These are phyloP conservation scores for Rhynchonema sp. DNA, from an alignment of 2,888 invertebrate species.

Conservation along the genomic window DNA sequence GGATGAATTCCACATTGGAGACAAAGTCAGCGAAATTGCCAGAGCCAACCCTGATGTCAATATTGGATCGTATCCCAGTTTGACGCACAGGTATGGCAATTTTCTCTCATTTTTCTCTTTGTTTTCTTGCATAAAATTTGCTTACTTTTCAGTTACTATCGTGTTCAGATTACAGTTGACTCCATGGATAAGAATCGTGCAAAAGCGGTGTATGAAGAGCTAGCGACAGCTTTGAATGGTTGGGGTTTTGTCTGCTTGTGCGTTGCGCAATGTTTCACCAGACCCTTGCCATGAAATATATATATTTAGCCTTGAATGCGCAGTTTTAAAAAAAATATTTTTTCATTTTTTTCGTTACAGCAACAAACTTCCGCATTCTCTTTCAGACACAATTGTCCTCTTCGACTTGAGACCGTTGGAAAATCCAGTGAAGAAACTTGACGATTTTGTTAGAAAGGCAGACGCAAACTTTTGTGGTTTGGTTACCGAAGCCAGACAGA, in stretches of 20 bases:
- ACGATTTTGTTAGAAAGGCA: slow-evolving; percentile 11
- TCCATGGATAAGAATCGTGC: slow-evolving; percentile 24
- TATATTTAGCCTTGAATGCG: too few relatives aligned
- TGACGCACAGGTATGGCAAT: slow-evolving; percentile 30
- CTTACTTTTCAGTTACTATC: slow-evolving; percentile 31
- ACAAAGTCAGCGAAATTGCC: slow-evolving; percentile 34
- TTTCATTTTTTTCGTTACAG: neutral
- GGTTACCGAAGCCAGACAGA: neutral
- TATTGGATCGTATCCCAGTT: slow-evolving; percentile 42
- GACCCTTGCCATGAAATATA: too few relatives aligned
- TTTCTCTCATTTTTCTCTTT: too few relatives aligned
- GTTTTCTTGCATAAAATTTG: neutral
- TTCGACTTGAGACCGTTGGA: slow-evolving; percentile 32
- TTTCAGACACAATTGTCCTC: slow-evolving; percentile 31
- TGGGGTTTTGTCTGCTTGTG: too few relatives aligned
- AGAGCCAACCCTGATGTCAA: slow-evolving; percentile 34
- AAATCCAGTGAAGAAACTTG: slow-evolving; percentile 15
- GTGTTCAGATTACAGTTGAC: slow-evolving; percentile 39
- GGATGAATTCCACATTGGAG: slow-evolving; percentile 33
- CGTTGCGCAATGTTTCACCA: too few relatives aligned
- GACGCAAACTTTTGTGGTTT: neutral
- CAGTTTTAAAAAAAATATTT: too few relatives aligned
- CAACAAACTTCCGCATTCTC: neutral
- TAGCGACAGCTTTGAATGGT: slow-evolving; percentile 13
- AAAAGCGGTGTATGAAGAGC: slow-evolving; percentile 10